Percentiles rank a stretch among this genome's conserved stretches.
These are phyloP conservation scores for Orthonevra nobilis DNA, from an alignment of 2,888 invertebrate species.

Conservation along the genomic window DNA sequence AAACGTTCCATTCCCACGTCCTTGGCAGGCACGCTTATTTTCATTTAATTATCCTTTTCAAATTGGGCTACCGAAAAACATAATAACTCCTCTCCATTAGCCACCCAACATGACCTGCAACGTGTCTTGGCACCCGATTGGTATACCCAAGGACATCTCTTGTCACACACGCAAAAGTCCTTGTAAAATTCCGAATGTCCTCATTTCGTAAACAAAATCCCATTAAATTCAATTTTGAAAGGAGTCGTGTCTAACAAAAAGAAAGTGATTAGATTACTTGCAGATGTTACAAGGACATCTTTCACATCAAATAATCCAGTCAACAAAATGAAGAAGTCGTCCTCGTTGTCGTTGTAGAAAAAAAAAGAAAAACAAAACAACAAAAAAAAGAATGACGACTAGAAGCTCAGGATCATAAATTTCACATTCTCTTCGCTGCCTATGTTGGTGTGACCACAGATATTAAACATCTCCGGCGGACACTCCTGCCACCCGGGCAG, in stretches of 20 bases:
- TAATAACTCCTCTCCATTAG: conserved; percentile 25
- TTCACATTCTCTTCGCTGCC: conserved; percentile 60
- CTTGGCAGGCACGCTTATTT: conserved; percentile 4
- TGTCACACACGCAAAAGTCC: not conserved
- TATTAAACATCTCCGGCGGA: conserved; percentile 53
- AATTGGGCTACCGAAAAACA: conserved; percentile 51
- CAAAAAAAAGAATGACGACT: conserved; percentile 25
- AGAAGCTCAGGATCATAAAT: conserved; percentile 54
- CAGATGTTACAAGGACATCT: conserved; percentile 34
- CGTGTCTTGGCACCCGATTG: not conserved
- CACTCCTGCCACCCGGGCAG: conserved; percentile 40
- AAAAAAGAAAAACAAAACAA: too few species aligned
- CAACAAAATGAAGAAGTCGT: conserved; percentile 5
- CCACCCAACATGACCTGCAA: conserved; percentile 65
- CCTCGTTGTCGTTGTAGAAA: conserved; percentile 8
- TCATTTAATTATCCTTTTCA: conserved; percentile 29
- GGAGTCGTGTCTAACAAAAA: conserved; percentile 4
- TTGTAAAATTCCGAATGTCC: not conserved
- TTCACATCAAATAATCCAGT: not conserved
- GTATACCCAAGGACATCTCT: not conserved
- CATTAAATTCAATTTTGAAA: not conserved
- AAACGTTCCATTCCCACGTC: conserved; percentile 17
- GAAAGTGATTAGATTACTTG: conserved; percentile 9
- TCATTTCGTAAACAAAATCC: not conserved
- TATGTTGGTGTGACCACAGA: conserved; percentile 63